These are phyloP conservation scores for Ianthella basta DNA, from an alignment of 37 sponge, comb jelly and placozoan species.

Conservation along the genomic window DNA sequence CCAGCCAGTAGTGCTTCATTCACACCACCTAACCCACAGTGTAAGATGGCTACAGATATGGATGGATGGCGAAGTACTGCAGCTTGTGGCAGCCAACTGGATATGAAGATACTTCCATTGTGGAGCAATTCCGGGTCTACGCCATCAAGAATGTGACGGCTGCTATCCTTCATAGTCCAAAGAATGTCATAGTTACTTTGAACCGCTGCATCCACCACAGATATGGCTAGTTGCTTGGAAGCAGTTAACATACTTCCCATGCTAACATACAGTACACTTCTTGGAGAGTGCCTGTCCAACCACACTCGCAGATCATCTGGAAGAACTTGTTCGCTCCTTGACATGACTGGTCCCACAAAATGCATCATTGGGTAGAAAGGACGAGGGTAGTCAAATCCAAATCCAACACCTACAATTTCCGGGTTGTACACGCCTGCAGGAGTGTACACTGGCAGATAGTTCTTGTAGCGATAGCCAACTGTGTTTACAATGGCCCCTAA, in stretches of 20 bases:
- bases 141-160: slow-evolving; percentile 36
- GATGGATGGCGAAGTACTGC: slow-evolving; percentile 41
- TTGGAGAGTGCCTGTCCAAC: slow-evolving; percentile 29
- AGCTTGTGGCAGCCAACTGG: slow-evolving; percentile 61
- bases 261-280: slow-evolving; percentile 66
- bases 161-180: slow-evolving; percentile 56
- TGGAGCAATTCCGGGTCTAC: slow-evolving; percentile 1
- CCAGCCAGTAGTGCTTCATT: slow-evolving; percentile 64
- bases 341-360: slow-evolving; percentile 17
- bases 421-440: background rate
- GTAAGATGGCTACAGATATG: slow-evolving; percentile 54
- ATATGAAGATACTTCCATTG: slow-evolving; percentile 39
- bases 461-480: too few relatives aligned
- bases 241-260: slow-evolving; percentile 54
- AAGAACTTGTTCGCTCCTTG: slow-evolving; percentile 26
- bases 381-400: slow-evolving; percentile 22
- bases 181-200: slow-evolving; percentile 34
- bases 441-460: background rate
- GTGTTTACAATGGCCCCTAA: too few relatives aligned
- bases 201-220: slow-evolving; percentile 32
- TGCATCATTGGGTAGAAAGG: slow-evolving; percentile 3
- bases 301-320: slow-evolving; percentile 29
- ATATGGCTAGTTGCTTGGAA: slow-evolving; percentile 17
- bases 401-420: background rate
- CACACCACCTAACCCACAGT: slow-evolving; percentile 65